Percentiles rank a stretch among this genome's conserved stretches.
Conservation (phyloP, 2,888 invertebrate genomes). For the Coenonympha glycerion region DNA sequence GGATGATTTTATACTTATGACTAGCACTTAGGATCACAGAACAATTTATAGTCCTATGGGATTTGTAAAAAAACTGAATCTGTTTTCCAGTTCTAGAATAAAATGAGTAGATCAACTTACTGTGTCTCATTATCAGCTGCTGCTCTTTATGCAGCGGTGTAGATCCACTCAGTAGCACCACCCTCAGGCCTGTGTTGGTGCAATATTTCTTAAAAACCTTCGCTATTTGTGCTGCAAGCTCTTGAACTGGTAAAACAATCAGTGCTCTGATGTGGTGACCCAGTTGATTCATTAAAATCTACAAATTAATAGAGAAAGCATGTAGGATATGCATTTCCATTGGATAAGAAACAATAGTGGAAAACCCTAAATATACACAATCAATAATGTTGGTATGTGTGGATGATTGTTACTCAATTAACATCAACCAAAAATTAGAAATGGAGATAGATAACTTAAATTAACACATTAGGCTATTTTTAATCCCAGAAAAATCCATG, state of each 20-base stretch:
- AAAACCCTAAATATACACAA: no score
- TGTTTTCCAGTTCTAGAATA: not conserved
- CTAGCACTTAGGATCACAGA: no score
- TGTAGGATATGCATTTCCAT: no score
- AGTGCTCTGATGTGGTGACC: conserved; percentile 85
- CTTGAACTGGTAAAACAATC: conserved; percentile 94
- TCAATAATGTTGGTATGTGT: no score
- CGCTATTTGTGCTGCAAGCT: conserved; percentile 91
- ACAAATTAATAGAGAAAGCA: conserved; percentile 33
- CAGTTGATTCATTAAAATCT: conserved; percentile 78
- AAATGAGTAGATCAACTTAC: conserved; percentile 37
- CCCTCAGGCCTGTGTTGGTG: conserved; percentile 80
- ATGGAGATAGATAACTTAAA: not conserved
- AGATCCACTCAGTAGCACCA: conserved; percentile 82
- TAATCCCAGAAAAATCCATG: not conserved
- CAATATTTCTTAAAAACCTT: conserved; percentile 86
- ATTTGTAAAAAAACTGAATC: no score
- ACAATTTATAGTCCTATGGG: no score
- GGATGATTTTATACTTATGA: no score
- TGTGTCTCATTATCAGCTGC: conserved; percentile 74
- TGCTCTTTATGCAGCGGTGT: conserved; percentile 81
- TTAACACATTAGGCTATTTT: not conserved
- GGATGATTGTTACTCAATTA: not conserved
- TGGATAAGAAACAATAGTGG: no score
- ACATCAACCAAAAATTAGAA: not conserved